Base-by-base conservation (phyloP, 2,113 vertebrate genomes). In the Verasper variegatus region DNA sequence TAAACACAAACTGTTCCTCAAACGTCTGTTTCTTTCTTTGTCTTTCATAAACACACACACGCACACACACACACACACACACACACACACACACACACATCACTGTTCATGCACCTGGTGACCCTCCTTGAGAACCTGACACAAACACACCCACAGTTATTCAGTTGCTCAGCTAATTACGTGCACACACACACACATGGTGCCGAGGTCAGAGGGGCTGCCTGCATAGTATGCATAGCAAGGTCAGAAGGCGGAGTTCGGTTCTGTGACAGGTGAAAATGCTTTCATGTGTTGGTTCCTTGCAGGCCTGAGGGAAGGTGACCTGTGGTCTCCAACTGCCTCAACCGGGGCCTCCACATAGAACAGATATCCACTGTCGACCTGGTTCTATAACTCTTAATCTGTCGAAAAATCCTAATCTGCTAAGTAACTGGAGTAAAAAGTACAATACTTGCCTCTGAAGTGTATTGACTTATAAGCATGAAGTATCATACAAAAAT, bases 261-360 rank as follows among this genome's bases (percentile, higher is more conserved):
- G 61, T 65, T 62, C 26, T 72, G 70, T 87, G 86, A 87, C 86
- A 88, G 76, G 85, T 88, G 84, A 89, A 87, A 88, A 73, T 76
- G 77, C 84, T 91, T 89, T 92, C 80, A 88, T 91, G 85, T 84
- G 73, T 74, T 71, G 55, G 56, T 49, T 68, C 18, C 66, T 71
- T 58, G 68, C 74, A 71, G 71, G 86, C 87, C 80, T 47, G 66
- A 73, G 76, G 86, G 79, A 84, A 85, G 63, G 66, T 84, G 79
- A 90, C 67, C 49, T 71, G 60, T 71, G 61, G 65, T 31, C 63
- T 70, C 68, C 49, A 59, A 83, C 23, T 0, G n/a, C 60, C 80
- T 74, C 27, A 20, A 70, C 79, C 54, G 80, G n/a, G 0, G 18
- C 57, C 80, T 72, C 24, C 14, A 70, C 79, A 79, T 37, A n/a